Conservation (phyloP, 2,113 vertebrate species). For the Sander lucioperca region DNA sequence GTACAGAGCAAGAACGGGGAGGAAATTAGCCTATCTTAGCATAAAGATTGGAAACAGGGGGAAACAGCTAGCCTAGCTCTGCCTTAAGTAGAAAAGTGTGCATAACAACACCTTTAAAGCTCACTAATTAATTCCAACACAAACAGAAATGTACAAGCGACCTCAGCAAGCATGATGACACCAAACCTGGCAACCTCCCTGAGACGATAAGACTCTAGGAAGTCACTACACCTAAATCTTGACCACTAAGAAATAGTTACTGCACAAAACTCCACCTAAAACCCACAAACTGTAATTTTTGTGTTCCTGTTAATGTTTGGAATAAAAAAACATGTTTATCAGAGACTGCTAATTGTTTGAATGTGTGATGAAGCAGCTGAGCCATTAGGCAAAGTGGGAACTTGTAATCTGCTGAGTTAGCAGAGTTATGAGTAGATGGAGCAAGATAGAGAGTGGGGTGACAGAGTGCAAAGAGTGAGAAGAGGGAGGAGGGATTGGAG, state of each 20-base stretch:
- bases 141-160: background rate
- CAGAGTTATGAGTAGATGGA: constrained; percentile 37
- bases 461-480: constrained; percentile 59
- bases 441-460: constrained; percentile 42
- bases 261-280: background rate
- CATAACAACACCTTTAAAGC: background rate
- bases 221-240: background rate
- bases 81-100: background rate
- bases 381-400: constrained; percentile 29
- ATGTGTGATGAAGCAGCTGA: constrained; percentile 26
- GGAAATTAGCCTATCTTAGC: background rate
- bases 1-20: background rate
- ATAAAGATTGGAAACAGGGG: background rate
- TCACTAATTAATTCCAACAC: background rate
- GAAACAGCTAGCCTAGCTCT: background rate
- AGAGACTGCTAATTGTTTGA: background rate
- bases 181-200: background rate
- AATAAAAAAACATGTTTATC: background rate
- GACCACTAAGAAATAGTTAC: background rate
- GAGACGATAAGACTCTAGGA: background rate
- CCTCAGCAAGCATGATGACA: background rate
- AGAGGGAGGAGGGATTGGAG: constrained; percentile 32
- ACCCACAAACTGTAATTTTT: background rate
- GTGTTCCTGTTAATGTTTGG: background rate
- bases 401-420: constrained; percentile 67